A percentile compares a stretch with the other conserved stretches of the same genome.
Evolutionary conservation across 2,888 invertebrate genomes (phyloP).

Genomic region (Chrysodeixis includens): DNA sequence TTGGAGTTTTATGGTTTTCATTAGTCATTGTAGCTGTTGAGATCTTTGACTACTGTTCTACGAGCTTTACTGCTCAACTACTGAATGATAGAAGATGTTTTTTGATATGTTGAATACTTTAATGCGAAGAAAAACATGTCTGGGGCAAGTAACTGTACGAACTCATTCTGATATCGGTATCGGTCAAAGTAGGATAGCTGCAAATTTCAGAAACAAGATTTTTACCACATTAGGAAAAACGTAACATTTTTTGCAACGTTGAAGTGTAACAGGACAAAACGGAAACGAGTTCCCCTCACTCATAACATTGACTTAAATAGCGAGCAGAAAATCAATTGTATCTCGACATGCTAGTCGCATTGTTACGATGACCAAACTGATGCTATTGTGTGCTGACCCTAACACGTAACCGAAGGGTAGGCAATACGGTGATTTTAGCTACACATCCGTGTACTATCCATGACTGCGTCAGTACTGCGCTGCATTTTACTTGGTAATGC

Average conservation of each 20-base stretch:
- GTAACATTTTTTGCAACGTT: constrained; percentile 23
- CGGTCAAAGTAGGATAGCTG: no score
- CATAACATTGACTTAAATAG: constrained; percentile 67
- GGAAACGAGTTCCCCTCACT: constrained; percentile 61
- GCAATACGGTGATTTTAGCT: constrained; percentile 18
- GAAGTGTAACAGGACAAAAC: constrained; percentile 38
- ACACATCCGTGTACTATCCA: constrained; percentile 47
- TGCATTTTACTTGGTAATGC: neutral
- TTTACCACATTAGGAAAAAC: neutral
- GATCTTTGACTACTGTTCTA: neutral
- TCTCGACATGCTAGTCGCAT: constrained; percentile 74
- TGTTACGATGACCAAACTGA: constrained; percentile 74
- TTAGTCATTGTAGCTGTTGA: neutral
- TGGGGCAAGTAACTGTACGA: no score
- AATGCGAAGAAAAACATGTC: no score
- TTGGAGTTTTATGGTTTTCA: neutral
- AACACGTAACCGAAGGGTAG: constrained; percentile 65
- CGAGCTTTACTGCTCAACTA: no score
- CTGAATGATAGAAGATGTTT: no score
- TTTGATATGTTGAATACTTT: no score
- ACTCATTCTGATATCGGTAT: no score
- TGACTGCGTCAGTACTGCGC: constrained; percentile 49
- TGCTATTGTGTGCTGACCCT: constrained; percentile 73
- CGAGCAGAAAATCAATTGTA: constrained; percentile 77
- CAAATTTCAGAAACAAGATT: no score